A percentile compares a stretch with the other conserved stretches of the same genome.
Conservation (phyloP, 2,888 invertebrate species). For the Cosmorhoe ocellata region DNA sequence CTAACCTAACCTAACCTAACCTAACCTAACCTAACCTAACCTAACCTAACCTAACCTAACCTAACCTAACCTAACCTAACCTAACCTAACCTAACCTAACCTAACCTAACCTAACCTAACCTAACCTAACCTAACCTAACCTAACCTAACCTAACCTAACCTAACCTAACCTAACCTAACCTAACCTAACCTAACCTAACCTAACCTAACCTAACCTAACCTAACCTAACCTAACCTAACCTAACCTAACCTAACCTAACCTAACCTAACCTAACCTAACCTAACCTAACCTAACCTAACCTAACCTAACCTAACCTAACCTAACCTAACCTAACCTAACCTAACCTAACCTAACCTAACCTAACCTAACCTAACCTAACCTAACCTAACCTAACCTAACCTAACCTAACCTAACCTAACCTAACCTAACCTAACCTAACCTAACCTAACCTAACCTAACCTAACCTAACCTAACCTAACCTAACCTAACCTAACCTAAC, state of each 20-base stretch:
- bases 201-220: slow-evolving; percentile 32
- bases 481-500: slow-evolving; percentile 25
- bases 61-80: slow-evolving; percentile 22
- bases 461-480: slow-evolving; percentile 26
- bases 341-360: slow-evolving; percentile 34
- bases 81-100: slow-evolving; percentile 26
- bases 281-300: slow-evolving; percentile 40
- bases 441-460: slow-evolving; percentile 22
- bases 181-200: slow-evolving; percentile 30
- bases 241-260: slow-evolving; percentile 41
- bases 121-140: slow-evolving; percentile 23
- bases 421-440: slow-evolving; percentile 32
- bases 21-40: slow-evolving; percentile 19
- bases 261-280: slow-evolving; percentile 40
- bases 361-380: slow-evolving; percentile 33
- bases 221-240: slow-evolving; percentile 40
- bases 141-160: slow-evolving; percentile 28
- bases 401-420: slow-evolving; percentile 32
- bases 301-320: slow-evolving; percentile 38
- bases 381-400: slow-evolving; percentile 32
- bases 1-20: slow-evolving; percentile 20
- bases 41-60: slow-evolving; percentile 27
- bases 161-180: slow-evolving; percentile 31
- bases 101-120: slow-evolving; percentile 11
- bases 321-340: slow-evolving; percentile 35